Conservation (phyloP, 2,888 invertebrate species). For the Phengaris arion region DNA sequence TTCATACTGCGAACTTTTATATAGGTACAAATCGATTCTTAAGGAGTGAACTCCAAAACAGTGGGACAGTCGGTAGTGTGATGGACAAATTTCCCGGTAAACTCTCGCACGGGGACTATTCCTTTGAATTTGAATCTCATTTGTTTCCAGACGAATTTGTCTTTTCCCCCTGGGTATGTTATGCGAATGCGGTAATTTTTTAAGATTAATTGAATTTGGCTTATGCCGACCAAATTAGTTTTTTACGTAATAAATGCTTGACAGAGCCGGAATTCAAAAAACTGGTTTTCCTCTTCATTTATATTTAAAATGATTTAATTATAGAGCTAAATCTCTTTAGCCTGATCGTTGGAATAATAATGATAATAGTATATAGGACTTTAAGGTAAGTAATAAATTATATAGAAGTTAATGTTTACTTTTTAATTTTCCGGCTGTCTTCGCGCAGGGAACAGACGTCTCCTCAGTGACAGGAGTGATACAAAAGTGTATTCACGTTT, state of each 20-base stretch:
- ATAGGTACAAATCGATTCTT: neutral
- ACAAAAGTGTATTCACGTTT: slow-evolving; percentile 48
- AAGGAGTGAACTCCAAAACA: slow-evolving; percentile 37
- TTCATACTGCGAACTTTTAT: too few relatives aligned
- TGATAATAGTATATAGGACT: neutral
- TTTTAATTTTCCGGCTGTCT: slow-evolving; percentile 78
- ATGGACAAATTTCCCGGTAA: slow-evolving; percentile 77
- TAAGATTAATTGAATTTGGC: slow-evolving; percentile 65
- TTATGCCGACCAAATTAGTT: neutral
- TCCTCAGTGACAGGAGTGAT: slow-evolving; percentile 53
- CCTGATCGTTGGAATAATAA: neutral
- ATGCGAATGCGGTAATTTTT: slow-evolving; percentile 60
- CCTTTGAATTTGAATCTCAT: slow-evolving; percentile 79
- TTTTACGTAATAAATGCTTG: slow-evolving; percentile 8
- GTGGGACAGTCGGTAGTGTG: slow-evolving; percentile 66
- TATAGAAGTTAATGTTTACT: slow-evolving; percentile 56
- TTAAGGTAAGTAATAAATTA: slow-evolving; percentile 22
- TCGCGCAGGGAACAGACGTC: slow-evolving; percentile 47
- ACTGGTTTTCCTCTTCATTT: neutral
- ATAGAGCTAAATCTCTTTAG: too few relatives aligned
- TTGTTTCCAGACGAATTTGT: slow-evolving; percentile 76
- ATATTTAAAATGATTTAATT: neutral
- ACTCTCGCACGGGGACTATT: slow-evolving; percentile 76
- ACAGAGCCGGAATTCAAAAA: neutral
- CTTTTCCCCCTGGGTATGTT: slow-evolving; percentile 70